phyloP scores from a whole-genome alignment of 2,888 invertebrate species.

The Mythimna vitellina region DNA sequence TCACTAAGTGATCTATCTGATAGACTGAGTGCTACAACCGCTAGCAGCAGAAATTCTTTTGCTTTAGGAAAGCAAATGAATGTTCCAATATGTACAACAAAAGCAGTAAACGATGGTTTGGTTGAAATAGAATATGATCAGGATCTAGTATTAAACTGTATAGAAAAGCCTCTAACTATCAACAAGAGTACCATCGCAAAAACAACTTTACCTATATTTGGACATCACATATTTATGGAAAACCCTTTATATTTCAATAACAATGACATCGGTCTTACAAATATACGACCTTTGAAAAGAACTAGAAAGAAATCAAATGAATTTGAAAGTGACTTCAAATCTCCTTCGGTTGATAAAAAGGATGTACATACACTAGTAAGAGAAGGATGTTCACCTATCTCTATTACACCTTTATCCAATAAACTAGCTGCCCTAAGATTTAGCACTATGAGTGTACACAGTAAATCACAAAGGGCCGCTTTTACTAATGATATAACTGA shows the following conservation, averaged over 20 bases:
- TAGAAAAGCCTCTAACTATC: conserved; percentile 80
- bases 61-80: conserved; percentile 67
- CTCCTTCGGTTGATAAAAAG: conserved; percentile 85
- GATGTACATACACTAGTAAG: conserved; percentile 83
- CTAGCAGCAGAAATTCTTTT: conserved; percentile 78
- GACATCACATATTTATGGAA: conserved; percentile 86
- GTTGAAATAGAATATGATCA: conserved; percentile 91
- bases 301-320: conserved; percentile 87
- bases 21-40: conserved; percentile 77
- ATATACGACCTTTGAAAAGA: conserved; percentile 84
- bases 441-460: conserved; percentile 87
- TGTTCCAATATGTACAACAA: conserved; percentile 82
- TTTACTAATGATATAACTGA: conserved; percentile 85
- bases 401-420: conserved; percentile 91
- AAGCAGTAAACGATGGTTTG: conserved; percentile 86
- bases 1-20: conserved; percentile 84
- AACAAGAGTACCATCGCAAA: conserved; percentile 76
- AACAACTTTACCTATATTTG: conserved; percentile 87
- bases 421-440: conserved; percentile 91
- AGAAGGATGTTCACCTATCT: conserved; percentile 87
- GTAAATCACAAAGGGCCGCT: conserved; percentile 77
- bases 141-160: conserved; percentile 84
- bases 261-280: conserved; percentile 76
- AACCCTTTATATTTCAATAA: conserved; percentile 89
- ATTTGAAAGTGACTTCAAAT: conserved; percentile 87